Conservation (phyloP, 2,797 vertebrate genomes). For the Gobio occitaniae region DNA sequence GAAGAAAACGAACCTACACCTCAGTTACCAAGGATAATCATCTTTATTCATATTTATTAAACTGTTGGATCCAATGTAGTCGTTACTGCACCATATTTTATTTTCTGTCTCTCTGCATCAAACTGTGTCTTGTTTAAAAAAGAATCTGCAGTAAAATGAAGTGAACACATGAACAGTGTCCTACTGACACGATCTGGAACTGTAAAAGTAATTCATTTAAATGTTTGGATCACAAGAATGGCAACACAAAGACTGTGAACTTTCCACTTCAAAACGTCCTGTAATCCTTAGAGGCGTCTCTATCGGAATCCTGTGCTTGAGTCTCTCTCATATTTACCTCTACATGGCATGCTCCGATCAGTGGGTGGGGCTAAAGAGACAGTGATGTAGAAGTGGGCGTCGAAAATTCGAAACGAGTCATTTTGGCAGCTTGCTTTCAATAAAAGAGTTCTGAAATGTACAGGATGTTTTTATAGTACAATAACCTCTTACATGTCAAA, state of each 20-base stretch:
- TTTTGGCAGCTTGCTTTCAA: neutral
- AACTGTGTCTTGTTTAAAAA: too few species aligned
- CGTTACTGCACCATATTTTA: too few species aligned
- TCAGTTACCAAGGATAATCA: too few species aligned
- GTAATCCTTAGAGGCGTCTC: neutral
- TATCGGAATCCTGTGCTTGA: neutral
- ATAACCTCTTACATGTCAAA: neutral
- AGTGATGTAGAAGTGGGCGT: neutral
- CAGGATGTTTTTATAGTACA: neutral
- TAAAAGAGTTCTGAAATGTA: neutral
- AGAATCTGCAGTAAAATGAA: too few species aligned
- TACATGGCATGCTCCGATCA: neutral
- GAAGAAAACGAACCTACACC: too few species aligned
- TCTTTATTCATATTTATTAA: too few species aligned
- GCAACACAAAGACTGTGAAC: neutral
- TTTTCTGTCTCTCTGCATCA: too few species aligned
- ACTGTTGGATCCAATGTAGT: too few species aligned
- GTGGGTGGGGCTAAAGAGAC: neutral
- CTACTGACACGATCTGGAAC: neutral
- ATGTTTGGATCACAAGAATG: neutral
- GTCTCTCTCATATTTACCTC: neutral
- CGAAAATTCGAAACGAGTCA: neutral
- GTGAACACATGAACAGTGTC: neutral
- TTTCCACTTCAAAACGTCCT: neutral
- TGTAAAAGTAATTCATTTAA: neutral